Percentiles rank a stretch among this genome's conserved stretches.
Conservation (phyloP, 2,888 invertebrate genomes). For the Chrysolina haemoptera region DNA sequence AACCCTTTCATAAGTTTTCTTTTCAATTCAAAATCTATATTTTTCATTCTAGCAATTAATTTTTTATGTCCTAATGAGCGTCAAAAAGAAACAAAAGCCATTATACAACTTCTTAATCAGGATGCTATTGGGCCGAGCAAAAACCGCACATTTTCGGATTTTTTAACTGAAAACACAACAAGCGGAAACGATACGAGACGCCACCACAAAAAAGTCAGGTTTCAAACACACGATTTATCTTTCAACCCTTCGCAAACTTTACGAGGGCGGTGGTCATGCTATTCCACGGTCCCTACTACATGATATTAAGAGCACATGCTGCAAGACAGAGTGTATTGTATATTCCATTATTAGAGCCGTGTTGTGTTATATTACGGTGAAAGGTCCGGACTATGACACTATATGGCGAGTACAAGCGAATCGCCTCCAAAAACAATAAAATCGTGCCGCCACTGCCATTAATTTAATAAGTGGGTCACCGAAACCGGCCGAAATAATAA, state of each 20-base stretch:
- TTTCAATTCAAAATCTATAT: no score
- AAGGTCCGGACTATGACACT: constrained; percentile 16
- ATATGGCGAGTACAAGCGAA: constrained; percentile 21
- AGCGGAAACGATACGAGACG: not conserved
- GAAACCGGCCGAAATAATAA: constrained; percentile 44
- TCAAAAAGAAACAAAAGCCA: not conserved
- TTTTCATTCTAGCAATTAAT: no score
- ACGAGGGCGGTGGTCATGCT: constrained; percentile 44
- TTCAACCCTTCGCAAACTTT: constrained; percentile 48
- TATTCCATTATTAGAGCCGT: constrained; percentile 54
- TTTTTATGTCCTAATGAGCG: no score
- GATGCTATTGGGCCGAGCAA: not conserved
- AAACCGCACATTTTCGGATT: not conserved
- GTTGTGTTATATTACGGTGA: constrained; percentile 40
- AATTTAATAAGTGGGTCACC: constrained; percentile 49
- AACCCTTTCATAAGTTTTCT: no score
- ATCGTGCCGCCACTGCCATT: constrained; percentile 35
- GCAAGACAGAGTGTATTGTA: constrained; percentile 67
- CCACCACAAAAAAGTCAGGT: constrained; percentile 25
- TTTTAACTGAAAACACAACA: constrained; percentile 3
- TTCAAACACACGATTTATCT: constrained; percentile 41
- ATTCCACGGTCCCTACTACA: constrained; percentile 42
- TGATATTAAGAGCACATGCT: constrained; percentile 66
- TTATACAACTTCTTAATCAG: not conserved
- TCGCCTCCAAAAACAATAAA: constrained; percentile 44